Evolutionary conservation across 2,888 invertebrate species (phyloP), one percentile per base, ranked within the genome.

Genomic region (Rhogogaster chlorosoma): DNA sequence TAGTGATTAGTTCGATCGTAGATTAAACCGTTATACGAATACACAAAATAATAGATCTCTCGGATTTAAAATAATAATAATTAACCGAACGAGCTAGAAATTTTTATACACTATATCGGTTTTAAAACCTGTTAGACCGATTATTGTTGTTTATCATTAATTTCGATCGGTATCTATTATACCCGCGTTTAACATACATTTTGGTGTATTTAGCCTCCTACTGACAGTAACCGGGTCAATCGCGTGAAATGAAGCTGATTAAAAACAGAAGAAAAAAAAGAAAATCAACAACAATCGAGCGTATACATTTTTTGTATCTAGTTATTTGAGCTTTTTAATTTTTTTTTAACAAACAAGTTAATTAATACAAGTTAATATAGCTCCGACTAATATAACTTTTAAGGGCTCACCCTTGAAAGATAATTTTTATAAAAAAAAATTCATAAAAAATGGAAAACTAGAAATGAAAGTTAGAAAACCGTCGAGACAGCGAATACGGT

Each of bases 291-390:
- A 49, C 49, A 18, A 15, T 70, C 36, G 15, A 38, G 15, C 2
- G n/a, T n/a, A 71, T 42, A 38, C 38, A 71, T 71, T 42, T 4
- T 15, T 12, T 5, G 22, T 71, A 42, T n/a, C 36, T 70, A 12
- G 1, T 38, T 71, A 42, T 12, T 26, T 10, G 10, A 67, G 15
- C 15, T 67, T 67, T 67, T 29, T 61, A n/a, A n/a, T n/a, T 15
- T 57, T 10, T 49, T 26, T 1, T 53, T 53, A 42, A 36, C 22
- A 84, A 84, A 61, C n/a, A 84, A 84, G 42, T 84, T 84, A 61
- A 77, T 84, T 61, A 77, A 77, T 77, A 22, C 26, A 61, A 32
- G 75, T 57, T 84, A 29, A n/a, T n/a, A n/a, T n/a, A n/a, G n/a
- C n/a, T n/a, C n/a, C n/a, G n/a, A n/a, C n/a, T n/a, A n/a, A n/a